phyloP scores from a whole-genome alignment of 35 echinoderm and acorn worm species.

The Heliocidaris tuberculata region DNA sequence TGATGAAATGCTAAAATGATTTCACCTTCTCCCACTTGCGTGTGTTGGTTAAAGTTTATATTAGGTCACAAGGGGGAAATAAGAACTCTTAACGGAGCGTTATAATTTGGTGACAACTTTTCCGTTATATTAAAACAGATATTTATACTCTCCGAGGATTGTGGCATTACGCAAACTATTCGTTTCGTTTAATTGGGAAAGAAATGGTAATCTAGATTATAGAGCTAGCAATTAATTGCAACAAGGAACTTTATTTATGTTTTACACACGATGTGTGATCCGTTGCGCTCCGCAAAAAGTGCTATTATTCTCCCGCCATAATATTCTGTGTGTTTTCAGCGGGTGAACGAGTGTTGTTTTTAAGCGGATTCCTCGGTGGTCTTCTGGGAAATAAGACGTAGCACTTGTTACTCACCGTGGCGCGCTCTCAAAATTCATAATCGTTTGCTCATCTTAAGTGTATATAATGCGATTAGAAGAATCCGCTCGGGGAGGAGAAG shows the following conservation, averaged over 20 bases:
- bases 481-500: background rate
- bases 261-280: background rate
- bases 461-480: slow-evolving; percentile 38
- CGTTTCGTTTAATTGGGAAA: background rate
- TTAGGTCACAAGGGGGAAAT: background rate
- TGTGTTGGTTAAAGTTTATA: slow-evolving; percentile 5
- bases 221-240: background rate
- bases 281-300: background rate
- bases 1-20: slow-evolving; percentile 12
- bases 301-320: background rate
- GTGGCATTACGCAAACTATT: background rate
- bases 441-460: slow-evolving; percentile 19
- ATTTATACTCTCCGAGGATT: background rate
- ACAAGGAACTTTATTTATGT: background rate
- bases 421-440: background rate
- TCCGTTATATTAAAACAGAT: background rate
- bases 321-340: slow-evolving; percentile 8
- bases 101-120: background rate
- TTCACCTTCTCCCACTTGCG: background rate
- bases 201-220: background rate
- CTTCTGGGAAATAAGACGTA: slow-evolving; percentile 17
- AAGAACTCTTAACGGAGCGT: background rate
- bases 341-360: slow-evolving; percentile 5
- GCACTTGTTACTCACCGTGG: background rate
- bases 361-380: slow-evolving; percentile 6